These are phyloP conservation scores for Dermochelys coriacea DNA, from an alignment of 2,797 vertebrate genomes.

Conservation along the genomic window DNA sequence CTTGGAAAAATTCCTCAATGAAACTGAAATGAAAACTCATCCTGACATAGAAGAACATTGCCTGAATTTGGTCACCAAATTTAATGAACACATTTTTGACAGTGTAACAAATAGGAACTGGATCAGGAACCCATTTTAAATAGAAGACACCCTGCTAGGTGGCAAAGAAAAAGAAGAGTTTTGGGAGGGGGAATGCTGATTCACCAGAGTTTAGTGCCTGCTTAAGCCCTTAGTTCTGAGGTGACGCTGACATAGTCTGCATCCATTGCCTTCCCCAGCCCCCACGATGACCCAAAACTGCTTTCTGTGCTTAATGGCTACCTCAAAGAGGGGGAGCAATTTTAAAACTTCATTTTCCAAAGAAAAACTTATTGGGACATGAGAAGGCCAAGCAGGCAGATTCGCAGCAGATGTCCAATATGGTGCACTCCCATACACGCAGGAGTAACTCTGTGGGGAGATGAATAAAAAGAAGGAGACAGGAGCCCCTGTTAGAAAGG, in stretches of 20 bases:
- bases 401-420: neutral
- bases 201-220: neutral
- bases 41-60: neutral
- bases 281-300: neutral
- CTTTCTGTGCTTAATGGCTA: neutral
- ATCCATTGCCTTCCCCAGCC: neutral
- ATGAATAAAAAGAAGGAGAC: neutral
- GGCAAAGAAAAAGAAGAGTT: neutral
- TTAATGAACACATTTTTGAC: neutral
- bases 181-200: neutral
- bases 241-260: neutral
- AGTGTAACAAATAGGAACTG: neutral
- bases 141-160: neutral
- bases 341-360: slow-evolving; percentile 4
- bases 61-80: neutral
- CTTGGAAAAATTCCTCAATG: neutral
- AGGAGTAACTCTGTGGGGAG: neutral
- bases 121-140: neutral
- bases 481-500: neutral
- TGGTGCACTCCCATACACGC: neutral
- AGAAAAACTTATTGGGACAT: neutral
- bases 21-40: slow-evolving; percentile 17
- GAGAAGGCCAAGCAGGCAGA: neutral
- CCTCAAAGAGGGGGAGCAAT: neutral
- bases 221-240: neutral